phyloP scores from a whole-genome alignment of 53 echinoderm and acorn worm species.

The Echinarachnius parma region DNA sequence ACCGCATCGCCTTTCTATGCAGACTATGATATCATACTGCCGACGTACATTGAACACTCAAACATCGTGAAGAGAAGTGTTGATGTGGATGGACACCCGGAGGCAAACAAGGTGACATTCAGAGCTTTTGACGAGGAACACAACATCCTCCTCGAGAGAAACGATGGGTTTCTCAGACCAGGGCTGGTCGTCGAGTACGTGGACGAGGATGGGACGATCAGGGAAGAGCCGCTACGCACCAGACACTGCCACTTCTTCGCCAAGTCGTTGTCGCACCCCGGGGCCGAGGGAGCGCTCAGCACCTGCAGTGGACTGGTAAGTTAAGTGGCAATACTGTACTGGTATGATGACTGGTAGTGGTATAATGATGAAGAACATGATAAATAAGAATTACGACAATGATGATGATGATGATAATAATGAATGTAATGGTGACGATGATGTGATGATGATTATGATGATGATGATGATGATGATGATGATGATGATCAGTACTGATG shows the following conservation, averaged over 20 bases:
- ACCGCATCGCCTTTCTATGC: no score
- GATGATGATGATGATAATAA: no score
- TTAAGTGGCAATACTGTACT: not conserved
- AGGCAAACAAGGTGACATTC: conserved; percentile 57
- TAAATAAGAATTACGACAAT: no score
- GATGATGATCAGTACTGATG: no score
- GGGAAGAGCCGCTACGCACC: conserved; percentile 39
- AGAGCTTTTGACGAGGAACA: conserved; percentile 53
- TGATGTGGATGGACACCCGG: conserved; percentile 31
- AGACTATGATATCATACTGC: conserved; percentile 40
- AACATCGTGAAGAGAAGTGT: conserved; percentile 50
- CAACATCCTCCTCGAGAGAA: conserved; percentile 51
- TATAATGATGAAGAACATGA: no score
- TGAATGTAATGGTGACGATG: no score
- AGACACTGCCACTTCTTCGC: conserved; percentile 66
- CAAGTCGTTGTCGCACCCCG: conserved; percentile 50
- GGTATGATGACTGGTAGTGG: no score
- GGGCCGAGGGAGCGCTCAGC: conserved; percentile 65
- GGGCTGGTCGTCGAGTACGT: conserved; percentile 64
- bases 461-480: no score
- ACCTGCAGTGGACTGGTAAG: conserved; percentile 86
- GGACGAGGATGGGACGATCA: conserved; percentile 52
- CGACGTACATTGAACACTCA: not conserved
- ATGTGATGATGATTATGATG: no score
- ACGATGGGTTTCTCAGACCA: conserved; percentile 57